Evolutionary conservation across 2,888 invertebrate genomes (phyloP).

Genomic region (Calliopum simillimum): DNA sequence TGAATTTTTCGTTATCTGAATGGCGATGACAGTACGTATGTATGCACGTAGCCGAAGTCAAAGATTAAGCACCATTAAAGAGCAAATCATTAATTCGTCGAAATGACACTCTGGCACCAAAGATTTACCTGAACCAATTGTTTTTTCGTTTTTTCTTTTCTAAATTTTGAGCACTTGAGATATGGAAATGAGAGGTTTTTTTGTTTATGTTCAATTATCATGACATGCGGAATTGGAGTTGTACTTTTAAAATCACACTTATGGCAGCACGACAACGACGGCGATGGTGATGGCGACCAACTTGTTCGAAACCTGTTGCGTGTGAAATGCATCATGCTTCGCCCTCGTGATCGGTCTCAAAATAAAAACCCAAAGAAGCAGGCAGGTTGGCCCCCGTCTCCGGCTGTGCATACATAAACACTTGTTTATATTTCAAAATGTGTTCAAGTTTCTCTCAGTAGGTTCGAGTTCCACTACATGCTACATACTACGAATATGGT

Average conservation of each 20-base stretch:
- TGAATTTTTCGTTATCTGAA: no score
- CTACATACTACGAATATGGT: constrained; percentile 6
- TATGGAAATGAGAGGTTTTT: no score
- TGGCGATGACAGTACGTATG: no score
- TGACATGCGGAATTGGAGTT: constrained; percentile 9
- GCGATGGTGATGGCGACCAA: no score
- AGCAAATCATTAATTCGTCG: no score
- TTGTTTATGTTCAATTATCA: no score
- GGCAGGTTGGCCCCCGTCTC: background rate
- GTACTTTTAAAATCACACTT: background rate
- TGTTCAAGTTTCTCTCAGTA: constrained; percentile 17
- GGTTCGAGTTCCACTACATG: background rate
- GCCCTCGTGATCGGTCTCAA: constrained; percentile 30
- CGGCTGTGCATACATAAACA: constrained; percentile 7
- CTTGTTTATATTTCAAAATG: constrained; percentile 12
- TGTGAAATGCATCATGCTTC: constrained; percentile 32
- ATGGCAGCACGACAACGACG: background rate
- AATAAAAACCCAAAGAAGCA: constrained; percentile 16
- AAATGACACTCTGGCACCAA: no score
- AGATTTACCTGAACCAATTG: no score
- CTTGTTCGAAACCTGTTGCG: constrained; percentile 30
- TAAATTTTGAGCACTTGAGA: no score
- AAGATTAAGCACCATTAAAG: no score
- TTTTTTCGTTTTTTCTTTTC: no score
- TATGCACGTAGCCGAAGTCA: no score